Percentiles rank a stretch among this genome's conserved stretches.
Evolutionary conservation across 2,797 vertebrate genomes (phyloP).

Genomic region (Rallus crepitans): DNA sequence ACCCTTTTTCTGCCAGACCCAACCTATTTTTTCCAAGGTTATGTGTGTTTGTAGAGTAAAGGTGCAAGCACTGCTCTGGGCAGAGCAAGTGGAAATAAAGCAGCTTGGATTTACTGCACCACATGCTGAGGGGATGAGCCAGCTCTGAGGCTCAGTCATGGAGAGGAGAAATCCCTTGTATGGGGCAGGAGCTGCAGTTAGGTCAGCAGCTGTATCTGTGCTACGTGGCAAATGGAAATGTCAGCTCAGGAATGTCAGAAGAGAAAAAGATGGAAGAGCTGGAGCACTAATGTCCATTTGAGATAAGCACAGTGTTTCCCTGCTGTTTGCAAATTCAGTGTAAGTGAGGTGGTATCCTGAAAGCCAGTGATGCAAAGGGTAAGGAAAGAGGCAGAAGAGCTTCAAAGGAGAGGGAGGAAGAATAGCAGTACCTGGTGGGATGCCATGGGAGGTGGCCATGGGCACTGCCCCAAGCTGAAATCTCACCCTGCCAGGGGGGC

Average conservation of each 20-base stretch:
- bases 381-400: background rate
- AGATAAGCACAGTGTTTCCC: background rate
- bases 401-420: background rate
- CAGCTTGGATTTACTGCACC: background rate
- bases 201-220: background rate
- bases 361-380: background rate
- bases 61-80: background rate
- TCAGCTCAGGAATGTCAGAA: background rate
- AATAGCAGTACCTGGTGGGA: background rate
- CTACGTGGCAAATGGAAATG: background rate
- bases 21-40: background rate
- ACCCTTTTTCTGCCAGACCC: background rate
- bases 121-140: background rate
- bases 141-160: rapidly evolving
- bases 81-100: background rate
- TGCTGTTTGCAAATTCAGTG: background rate
- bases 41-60: background rate
- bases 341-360: background rate
- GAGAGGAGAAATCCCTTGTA: background rate
- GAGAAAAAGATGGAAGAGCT: background rate
- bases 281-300: background rate
- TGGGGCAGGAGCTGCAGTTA: background rate
- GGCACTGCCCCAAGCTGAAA: background rate
- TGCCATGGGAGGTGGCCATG: background rate
- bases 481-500: no score